A percentile compares a stretch with the other conserved stretches of the same genome.
These are phyloP conservation scores for Agrotis exclamationis DNA, from an alignment of 2,888 invertebrate genomes.

Conservation along the genomic window DNA sequence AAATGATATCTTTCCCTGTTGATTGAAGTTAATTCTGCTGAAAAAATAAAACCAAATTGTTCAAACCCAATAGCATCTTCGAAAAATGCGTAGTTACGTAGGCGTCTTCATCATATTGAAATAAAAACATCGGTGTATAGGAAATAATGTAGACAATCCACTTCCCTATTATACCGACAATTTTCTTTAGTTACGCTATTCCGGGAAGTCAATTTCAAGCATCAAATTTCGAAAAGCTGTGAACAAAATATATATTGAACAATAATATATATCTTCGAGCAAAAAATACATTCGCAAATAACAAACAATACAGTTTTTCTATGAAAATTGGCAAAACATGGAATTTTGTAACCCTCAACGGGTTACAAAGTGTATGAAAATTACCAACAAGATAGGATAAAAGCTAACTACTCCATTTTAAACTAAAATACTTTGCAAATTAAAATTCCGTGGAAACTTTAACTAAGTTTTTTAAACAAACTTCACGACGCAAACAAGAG, in stretches of 20 bases:
- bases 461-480: slow-evolving; percentile 38
- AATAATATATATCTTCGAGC: too few relatives aligned
- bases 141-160: not conserved
- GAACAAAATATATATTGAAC: too few relatives aligned
- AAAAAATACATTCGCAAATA: too few relatives aligned
- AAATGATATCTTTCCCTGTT: not conserved
- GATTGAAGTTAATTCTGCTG: not conserved
- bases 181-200: not conserved
- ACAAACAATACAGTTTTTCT: not conserved
- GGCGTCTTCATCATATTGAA: not conserved
- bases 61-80: not conserved
- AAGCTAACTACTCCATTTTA: not conserved
- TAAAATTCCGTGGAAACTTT: not conserved
- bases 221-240: not conserved
- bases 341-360: too few relatives aligned
- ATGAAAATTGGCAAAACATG: not conserved
- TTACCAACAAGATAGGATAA: not conserved
- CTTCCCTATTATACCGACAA: not conserved
- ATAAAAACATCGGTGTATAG: not conserved
- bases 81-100: not conserved
- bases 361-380: not conserved
- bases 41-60: not conserved
- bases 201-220: not conserved
- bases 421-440: slow-evolving; percentile 21
- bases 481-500: slow-evolving; percentile 33